Percentiles rank a stretch among this genome's conserved stretches.
Evolutionary conservation across 2,113 vertebrate species (phyloP).

Genomic region (Microcebus murinus): DNA sequence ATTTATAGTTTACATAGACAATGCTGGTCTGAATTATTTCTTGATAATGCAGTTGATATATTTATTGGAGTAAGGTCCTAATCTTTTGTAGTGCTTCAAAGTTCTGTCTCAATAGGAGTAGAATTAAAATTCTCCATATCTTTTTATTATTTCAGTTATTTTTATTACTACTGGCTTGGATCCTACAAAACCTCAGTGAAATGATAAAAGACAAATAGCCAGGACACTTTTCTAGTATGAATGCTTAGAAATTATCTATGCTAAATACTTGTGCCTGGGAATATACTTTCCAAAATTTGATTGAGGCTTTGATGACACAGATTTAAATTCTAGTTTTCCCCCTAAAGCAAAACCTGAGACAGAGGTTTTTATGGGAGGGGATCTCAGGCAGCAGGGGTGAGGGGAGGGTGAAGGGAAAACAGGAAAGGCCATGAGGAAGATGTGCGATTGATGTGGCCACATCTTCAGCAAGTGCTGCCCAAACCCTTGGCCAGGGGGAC

Average conservation of each 20-base stretch:
- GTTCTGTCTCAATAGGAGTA: not conserved
- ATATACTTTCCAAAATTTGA: not conserved
- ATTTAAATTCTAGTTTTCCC: not conserved
- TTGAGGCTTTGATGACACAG: not conserved
- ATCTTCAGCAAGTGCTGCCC: not conserved
- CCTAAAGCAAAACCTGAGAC: not conserved
- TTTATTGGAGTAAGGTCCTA: not conserved
- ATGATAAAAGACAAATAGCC: not conserved
- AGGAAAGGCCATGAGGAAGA: not conserved
- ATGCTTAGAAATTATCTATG: not conserved
- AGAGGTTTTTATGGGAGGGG: not conserved
- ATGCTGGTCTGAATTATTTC: not conserved
- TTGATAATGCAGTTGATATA: not conserved
- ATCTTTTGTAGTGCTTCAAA: not conserved
- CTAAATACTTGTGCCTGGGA: not conserved
- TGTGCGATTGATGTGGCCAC: not conserved
- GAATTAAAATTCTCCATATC: not conserved
- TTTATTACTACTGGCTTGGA: not conserved
- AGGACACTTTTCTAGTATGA: not conserved
- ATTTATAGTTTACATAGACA: not conserved
- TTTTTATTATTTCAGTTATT: not conserved
- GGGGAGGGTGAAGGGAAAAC: not conserved
- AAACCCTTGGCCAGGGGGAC: not conserved
- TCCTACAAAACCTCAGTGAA: not conserved
- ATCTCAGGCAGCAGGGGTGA: not conserved